Evolutionary conservation across 1,140 invertebrate genomes (phyloP).

Genomic region (Pachypeltis micranthus): DNA sequence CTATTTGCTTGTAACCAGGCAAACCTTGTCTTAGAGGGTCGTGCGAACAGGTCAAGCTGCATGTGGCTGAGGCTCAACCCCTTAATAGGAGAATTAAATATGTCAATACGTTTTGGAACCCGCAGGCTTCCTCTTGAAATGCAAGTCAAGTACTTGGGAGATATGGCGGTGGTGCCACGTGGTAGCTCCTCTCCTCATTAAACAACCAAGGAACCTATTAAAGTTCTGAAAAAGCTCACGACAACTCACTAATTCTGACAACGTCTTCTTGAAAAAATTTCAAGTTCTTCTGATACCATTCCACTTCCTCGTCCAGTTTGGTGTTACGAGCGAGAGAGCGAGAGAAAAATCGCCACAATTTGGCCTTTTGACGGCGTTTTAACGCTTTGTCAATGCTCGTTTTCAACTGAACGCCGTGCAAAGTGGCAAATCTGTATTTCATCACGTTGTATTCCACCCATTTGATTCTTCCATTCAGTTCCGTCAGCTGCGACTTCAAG

Average conservation of each 20-base stretch:
- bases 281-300: background rate
- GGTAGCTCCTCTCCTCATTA: too few species aligned
- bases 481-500: background rate
- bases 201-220: too few species aligned
- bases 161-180: too few species aligned
- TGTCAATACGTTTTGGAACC: too few species aligned
- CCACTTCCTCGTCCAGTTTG: background rate
- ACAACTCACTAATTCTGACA: background rate
- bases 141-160: too few species aligned
- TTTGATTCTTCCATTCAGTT: background rate
- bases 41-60: too few species aligned
- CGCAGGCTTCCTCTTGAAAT: too few species aligned
- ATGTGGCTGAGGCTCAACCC: too few species aligned
- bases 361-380: background rate
- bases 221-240: too few species aligned
- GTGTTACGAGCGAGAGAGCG: background rate
- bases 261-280: conserved; percentile 2
- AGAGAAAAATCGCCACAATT: background rate
- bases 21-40: too few species aligned
- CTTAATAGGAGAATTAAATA: too few species aligned
- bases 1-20: too few species aligned
- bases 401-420: background rate
- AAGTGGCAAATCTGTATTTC: conserved; percentile 1
- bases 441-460: conserved; percentile 3
- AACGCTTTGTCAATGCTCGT: background rate